Base-by-base conservation (phyloP, 2,797 vertebrate genomes). In the Rhinichthys osculus region DNA sequence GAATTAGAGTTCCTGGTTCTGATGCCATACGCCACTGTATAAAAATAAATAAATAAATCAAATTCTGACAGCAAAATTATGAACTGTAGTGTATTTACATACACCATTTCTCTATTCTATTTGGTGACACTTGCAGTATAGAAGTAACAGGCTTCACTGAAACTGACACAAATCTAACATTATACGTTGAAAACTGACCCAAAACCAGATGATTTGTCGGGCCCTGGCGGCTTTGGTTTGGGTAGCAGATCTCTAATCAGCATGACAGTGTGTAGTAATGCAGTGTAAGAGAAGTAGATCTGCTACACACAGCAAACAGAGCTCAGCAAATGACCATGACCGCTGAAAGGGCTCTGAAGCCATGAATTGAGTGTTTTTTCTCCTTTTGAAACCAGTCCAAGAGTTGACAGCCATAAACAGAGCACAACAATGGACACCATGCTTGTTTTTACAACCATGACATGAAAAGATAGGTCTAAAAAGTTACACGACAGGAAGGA, bases 361-460 rank as follows among this genome's bases (percentile, higher is more conserved):
- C 59, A 19, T 78, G 35, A 52, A n/a, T 78, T 30, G n/a, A 71
- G 50, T 62, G 66, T 87, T 85, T 66, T 66, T 74, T 81, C 78
- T 66, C 21, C 83, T 87, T 90, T 83, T 88, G 85, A 91, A 90
- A 86, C 83, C 88, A 71, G 81, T 86, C 83, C 81, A 47, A 50
- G 70, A 88, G 89, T 88, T 90, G 92, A 92, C 90, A 84, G 93
- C 90, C 90, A 90, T 91, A 89, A 92, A 93, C 85, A 78, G 69
- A 54, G 78, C 86, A 86, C 52, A 87, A 88, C 52, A 88, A 90
- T 87, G 78, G 79, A 69, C 54, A 86, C 73, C 69, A 71, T 47
- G 66, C 77, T 33, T 71, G 74, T 81, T 87, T 89, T 83, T 80
- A 82, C 57, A 59, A 70, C 70, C 82, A 77, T 79, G 88, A 92